These are phyloP conservation scores for Ostrea edulis DNA, from an alignment of 1,140 invertebrate species.

Conservation along the genomic window DNA sequence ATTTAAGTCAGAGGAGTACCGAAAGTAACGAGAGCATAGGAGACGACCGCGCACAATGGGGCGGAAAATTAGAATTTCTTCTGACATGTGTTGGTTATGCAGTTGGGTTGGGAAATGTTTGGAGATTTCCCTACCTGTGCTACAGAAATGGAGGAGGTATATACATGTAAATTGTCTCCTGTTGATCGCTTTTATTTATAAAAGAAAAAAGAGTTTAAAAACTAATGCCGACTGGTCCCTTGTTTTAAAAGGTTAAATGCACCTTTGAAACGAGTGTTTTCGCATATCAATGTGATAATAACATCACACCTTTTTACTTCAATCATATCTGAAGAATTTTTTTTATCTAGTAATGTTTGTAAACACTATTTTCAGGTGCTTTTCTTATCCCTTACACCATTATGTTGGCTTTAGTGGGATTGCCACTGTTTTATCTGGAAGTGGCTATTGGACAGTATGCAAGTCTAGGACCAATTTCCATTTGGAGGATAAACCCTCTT, in stretches of 20 bases:
- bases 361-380: conserved; percentile 77
- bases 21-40: background rate
- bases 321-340: background rate
- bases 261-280: background rate
- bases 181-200: background rate
- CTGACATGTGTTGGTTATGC: conserved; percentile 22
- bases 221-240: background rate
- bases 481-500: conserved; percentile 79
- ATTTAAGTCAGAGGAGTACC: conserved; percentile 10
- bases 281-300: background rate
- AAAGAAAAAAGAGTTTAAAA: background rate
- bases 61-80: conserved; percentile 29
- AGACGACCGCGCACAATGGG: conserved; percentile 20
- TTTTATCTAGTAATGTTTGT: background rate
- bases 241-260: background rate
- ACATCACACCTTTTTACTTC: background rate
- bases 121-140: conserved; percentile 8
- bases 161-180: background rate
- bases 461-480: conserved; percentile 77
- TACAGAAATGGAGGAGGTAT: conserved; percentile 24
- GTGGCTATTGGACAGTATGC: conserved; percentile 79
- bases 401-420: conserved; percentile 82
- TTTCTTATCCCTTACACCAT: conserved; percentile 82
- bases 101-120: conserved; percentile 23
- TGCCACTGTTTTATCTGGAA: conserved; percentile 81